These are phyloP conservation scores for Ashinkailepas kermadecensis DNA, from an alignment of 2,888 invertebrate genomes.

Conservation along the genomic window DNA sequence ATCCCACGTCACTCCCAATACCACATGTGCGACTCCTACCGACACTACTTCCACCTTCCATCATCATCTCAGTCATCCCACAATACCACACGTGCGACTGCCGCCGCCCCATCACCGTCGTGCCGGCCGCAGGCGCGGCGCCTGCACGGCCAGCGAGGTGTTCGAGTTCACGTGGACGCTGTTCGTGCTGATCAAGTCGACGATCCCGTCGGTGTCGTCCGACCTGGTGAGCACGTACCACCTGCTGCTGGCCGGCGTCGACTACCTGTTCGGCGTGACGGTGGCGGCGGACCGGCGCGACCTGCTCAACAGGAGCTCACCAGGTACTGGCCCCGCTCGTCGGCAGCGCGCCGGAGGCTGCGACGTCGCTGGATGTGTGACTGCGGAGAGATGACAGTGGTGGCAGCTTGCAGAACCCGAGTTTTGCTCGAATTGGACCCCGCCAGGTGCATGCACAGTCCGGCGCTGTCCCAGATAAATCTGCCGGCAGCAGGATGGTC, in stretches of 20 bases:
- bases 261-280: constrained; percentile 82
- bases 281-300: constrained; percentile 69
- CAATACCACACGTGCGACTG: neutral
- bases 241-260: constrained; percentile 79
- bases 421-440: too few relatives aligned
- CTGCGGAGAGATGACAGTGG: too few relatives aligned
- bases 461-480: too few relatives aligned
- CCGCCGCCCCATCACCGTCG: neutral
- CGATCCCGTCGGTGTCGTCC: constrained; percentile 59
- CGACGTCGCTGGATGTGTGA: too few relatives aligned
- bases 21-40: too few relatives aligned
- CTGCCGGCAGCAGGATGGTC: too few relatives aligned
- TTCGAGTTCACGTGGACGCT: constrained; percentile 93
- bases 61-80: too few relatives aligned
- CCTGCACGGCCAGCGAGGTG: constrained; percentile 71
- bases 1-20: too few relatives aligned
- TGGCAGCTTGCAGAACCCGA: too few relatives aligned
- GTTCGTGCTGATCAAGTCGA: constrained; percentile 62
- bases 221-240: constrained; percentile 93
- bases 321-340: constrained; percentile 49
- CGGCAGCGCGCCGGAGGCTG: constrained; percentile 28
- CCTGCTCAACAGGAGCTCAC: constrained; percentile 73
- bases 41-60: too few relatives aligned
- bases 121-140: constrained; percentile 37
- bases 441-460: too few relatives aligned